phyloP scores from a whole-genome alignment of 2,888 invertebrate genomes.

The Panzeria rudis region DNA sequence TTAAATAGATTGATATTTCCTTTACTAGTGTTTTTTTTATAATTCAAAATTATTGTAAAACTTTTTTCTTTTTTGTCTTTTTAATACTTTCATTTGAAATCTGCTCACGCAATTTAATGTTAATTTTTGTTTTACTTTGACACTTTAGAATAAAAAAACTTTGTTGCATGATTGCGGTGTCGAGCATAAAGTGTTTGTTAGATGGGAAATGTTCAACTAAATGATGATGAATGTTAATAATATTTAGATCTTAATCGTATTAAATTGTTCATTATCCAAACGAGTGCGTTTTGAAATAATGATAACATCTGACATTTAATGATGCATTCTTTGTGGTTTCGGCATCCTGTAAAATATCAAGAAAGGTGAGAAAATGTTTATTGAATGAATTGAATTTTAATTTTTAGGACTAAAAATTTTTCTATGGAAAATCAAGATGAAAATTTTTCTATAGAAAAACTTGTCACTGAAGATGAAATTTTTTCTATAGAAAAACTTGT shows the following conservation, averaged over 20 bases:
- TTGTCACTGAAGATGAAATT: background rate
- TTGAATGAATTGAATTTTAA: background rate
- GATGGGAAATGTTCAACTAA: conserved; percentile 43
- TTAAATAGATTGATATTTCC: conserved; percentile 64
- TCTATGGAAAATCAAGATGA: background rate
- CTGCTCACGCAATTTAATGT: conserved; percentile 57
- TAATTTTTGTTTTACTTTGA: conserved; percentile 39
- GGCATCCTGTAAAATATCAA: conserved; percentile 1
- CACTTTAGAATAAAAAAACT: conserved; percentile 17
- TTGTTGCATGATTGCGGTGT: conserved; percentile 42
- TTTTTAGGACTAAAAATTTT: too few relatives aligned
- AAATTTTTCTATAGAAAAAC: background rate
- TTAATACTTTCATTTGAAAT: conserved; percentile 57
- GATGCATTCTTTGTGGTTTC: conserved; percentile 6
- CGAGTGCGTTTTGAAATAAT: conserved; percentile 16
- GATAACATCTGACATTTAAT: conserved; percentile 3
- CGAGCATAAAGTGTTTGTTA: conserved; percentile 39
- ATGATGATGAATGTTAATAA: conserved; percentile 39
- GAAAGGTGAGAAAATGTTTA: background rate
- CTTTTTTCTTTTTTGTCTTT: background rate
- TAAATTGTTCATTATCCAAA: conserved; percentile 48
- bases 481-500: too few relatives aligned
- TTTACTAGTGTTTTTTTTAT: conserved; percentile 27
- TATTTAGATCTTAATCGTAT: conserved; percentile 47
- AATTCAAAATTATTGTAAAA: conserved; percentile 12